These are phyloP conservation scores for Trachemys scripta DNA, from an alignment of 2,113 vertebrate species.

Conservation along the genomic window DNA sequence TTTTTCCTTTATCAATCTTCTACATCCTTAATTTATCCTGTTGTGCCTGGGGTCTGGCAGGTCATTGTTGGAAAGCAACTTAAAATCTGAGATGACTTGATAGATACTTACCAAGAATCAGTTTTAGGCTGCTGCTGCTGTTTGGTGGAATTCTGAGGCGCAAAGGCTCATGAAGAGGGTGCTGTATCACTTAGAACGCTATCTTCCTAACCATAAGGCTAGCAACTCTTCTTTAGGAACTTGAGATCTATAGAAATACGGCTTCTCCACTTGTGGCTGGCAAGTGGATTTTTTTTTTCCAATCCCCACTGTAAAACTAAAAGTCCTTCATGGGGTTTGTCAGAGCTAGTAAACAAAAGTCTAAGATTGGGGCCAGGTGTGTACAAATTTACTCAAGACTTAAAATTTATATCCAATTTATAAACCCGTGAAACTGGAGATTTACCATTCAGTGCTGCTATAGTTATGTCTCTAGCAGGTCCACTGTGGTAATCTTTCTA, in stretches of 20 bases:
- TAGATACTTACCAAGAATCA: neutral
- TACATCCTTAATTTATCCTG: neutral
- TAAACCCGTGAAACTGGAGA: rapidly evolving
- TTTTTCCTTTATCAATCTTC: no score
- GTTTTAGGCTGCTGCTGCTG: neutral
- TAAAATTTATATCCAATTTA: neutral
- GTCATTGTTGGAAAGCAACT: neutral
- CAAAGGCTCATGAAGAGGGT: neutral
- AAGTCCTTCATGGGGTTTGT: neutral
- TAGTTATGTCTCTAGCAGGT: neutral
- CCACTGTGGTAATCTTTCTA: neutral
- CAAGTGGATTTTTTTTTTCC: neutral
- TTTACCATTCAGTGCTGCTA: neutral
- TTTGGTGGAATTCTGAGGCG: neutral
- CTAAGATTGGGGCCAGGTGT: neutral
- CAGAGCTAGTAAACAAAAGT: neutral
- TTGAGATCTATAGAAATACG: neutral
- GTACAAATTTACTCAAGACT: rapidly evolving
- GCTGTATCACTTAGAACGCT: neutral
- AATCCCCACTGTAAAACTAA: neutral
- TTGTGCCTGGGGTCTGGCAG: neutral
- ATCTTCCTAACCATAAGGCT: neutral
- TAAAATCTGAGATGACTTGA: neutral
- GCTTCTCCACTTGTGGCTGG: neutral
- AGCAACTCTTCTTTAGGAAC: neutral